Conservation (phyloP, 2,797 vertebrate species). For the Meda fulgida region DNA sequence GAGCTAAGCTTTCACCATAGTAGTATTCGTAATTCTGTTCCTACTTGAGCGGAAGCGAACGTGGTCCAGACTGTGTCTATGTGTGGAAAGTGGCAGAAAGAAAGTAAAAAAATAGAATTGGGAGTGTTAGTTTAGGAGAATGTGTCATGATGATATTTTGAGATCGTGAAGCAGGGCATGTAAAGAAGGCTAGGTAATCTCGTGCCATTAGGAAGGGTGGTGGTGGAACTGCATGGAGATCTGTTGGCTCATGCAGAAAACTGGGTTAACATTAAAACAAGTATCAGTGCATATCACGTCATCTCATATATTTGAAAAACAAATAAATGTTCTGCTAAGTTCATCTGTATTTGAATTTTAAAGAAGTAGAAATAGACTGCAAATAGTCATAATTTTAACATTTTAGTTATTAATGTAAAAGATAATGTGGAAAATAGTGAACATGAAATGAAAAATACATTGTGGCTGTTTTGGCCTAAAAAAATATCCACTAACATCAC, state of each 20-base stretch:
- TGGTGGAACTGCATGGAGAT: neutral
- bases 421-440: neutral
- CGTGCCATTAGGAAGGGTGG: neutral
- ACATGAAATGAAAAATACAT: too few species aligned
- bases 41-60: slow-evolving; percentile 54
- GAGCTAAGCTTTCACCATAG: neutral
- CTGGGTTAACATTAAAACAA: neutral
- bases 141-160: neutral
- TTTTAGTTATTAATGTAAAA: neutral
- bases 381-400: neutral
- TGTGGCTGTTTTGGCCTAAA: neutral
- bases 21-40: slow-evolving; percentile 64
- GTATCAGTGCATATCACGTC: neutral
- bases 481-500: neutral
- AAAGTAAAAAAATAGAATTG: slow-evolving; percentile 11
- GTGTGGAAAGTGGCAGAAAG: slow-evolving; percentile 34
- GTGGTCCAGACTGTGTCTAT: slow-evolving; percentile 40
- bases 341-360: neutral
- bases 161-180: neutral
- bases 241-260: neutral
- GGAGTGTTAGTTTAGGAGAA: slow-evolving; percentile 23
- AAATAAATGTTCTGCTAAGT: neutral
- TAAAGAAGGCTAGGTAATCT: neutral
- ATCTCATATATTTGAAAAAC: neutral
- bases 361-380: neutral